Percentiles rank a stretch among this genome's conserved stretches.
Conservation (phyloP, 2,888 invertebrate species). For the Myopa testacea region DNA sequence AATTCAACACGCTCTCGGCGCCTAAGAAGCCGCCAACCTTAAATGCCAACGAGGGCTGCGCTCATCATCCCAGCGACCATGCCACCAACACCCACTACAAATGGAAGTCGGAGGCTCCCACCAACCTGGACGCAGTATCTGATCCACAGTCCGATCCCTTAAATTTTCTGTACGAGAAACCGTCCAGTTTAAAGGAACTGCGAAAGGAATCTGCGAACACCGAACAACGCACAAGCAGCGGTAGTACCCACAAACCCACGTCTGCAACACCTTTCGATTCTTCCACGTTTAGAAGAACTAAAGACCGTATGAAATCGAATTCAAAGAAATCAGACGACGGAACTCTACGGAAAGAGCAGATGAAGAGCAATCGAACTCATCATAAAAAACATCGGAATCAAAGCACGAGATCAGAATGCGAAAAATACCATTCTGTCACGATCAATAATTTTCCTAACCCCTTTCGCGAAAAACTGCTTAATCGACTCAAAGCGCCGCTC, state of each 20-base stretch:
- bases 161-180: conserved; percentile 64
- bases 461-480: conserved; percentile 63
- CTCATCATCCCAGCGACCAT: conserved; percentile 57
- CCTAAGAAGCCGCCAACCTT: conserved; percentile 54
- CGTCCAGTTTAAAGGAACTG: conserved; percentile 55
- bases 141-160: conserved; percentile 65
- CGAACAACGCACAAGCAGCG: conserved; percentile 43
- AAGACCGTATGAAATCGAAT: conserved; percentile 45
- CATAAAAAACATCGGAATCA: neutral
- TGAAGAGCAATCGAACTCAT: neutral
- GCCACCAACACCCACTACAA: conserved; percentile 65
- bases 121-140: conserved; percentile 55
- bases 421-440: conserved; percentile 66
- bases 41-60: neutral
- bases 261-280: conserved; percentile 54
- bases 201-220: conserved; percentile 43
- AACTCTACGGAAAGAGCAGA: too few species aligned
- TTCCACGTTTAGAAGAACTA: conserved; percentile 53
- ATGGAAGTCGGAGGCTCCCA: conserved; percentile 62
- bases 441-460: conserved; percentile 66
- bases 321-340: neutral
- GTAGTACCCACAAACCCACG: neutral
- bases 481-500: conserved; percentile 60
- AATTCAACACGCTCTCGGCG: conserved; percentile 66
- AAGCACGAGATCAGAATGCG: conserved; percentile 50